Evolutionary conservation across 2,113 vertebrate species (phyloP).

Genomic region (Sardina pilchardus): DNA sequence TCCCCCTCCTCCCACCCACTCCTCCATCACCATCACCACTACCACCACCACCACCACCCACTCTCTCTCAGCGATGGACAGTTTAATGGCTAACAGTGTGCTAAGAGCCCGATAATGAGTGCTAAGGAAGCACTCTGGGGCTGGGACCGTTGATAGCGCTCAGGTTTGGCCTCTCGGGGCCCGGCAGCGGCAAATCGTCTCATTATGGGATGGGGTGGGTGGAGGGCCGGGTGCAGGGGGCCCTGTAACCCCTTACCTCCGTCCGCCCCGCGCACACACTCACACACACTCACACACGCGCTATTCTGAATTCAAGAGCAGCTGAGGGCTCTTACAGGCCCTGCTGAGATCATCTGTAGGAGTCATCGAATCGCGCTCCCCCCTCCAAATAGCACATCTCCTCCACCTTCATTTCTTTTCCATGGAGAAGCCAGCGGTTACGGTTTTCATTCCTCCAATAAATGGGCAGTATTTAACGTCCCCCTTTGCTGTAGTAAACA

Average conservation of each 20-base stretch:
- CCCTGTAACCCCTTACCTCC: not conserved
- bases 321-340: not conserved
- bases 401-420: not conserved
- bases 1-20: not conserved
- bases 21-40: not conserved
- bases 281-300: not conserved
- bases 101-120: slow-evolving; percentile 60
- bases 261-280: not conserved
- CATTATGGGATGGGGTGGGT: not conserved
- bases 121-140: slow-evolving; percentile 48
- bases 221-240: not conserved
- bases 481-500: not conserved
- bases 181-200: not conserved
- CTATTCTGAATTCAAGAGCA: not conserved
- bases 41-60: not conserved
- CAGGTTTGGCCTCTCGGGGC: not conserved
- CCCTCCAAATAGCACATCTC: not conserved
- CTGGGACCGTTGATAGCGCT: slow-evolving; percentile 54
- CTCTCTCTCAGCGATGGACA: slow-evolving; percentile 47
- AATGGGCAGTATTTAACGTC: not conserved
- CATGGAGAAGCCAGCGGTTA: not conserved
- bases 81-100: slow-evolving; percentile 56
- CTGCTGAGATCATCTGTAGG: not conserved
- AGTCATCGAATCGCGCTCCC: not conserved
- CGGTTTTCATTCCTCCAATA: not conserved